Conservation (phyloP, 2,888 invertebrate genomes). For the Apodemia duryi region DNA sequence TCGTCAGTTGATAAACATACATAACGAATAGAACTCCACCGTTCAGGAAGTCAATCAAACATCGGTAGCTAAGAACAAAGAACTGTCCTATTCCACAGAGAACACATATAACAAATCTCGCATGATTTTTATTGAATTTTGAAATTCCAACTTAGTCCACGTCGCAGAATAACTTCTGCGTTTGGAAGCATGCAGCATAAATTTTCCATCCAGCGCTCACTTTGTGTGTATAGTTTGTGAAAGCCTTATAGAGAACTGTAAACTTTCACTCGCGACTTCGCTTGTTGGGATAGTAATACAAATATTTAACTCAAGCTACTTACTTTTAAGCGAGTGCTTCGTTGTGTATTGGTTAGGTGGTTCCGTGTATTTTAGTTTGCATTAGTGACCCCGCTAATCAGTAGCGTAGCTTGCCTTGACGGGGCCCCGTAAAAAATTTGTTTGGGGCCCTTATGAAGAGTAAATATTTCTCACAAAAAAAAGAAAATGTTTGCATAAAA, state of each 20-base stretch:
- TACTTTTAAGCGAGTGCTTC: too few species aligned
- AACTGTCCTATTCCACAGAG: not conserved
- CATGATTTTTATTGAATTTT: conserved; percentile 10
- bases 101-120: conserved; percentile 9
- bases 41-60: not conserved
- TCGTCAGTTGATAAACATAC: too few species aligned
- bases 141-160: conserved; percentile 5
- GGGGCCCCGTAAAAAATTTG: too few species aligned
- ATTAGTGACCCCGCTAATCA: too few species aligned
- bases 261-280: not conserved
- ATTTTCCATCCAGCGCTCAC: conserved; percentile 8
- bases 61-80: not conserved
- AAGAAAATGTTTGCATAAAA: too few species aligned
- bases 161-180: conserved; percentile 13
- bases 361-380: too few species aligned
- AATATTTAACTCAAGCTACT: not conserved
- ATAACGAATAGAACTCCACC: not conserved
- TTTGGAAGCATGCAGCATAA: conserved; percentile 8
- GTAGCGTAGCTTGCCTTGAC: too few species aligned
- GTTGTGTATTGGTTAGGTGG: not conserved
- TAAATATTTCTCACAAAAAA: too few species aligned
- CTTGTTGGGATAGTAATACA: not conserved
- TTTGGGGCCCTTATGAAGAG: too few species aligned
- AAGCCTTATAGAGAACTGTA: conserved; percentile 8
- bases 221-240: conserved; percentile 9